Conservation (phyloP, 2,797 vertebrate genomes). For the Etheostoma nigrum region DNA sequence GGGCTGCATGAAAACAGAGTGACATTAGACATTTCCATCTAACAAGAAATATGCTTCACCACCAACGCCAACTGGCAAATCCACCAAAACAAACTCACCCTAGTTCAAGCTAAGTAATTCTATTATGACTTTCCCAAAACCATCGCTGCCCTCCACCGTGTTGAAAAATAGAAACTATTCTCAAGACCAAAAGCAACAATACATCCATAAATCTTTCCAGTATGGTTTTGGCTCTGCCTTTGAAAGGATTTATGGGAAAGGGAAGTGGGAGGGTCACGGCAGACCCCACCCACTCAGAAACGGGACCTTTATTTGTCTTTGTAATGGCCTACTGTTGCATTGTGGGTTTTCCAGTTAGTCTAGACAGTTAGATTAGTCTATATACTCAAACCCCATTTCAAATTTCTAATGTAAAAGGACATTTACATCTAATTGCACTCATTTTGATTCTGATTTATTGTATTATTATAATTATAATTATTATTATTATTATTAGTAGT, state of each 20-base stretch:
- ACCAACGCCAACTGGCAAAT: constrained; percentile 41
- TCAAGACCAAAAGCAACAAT: constrained; percentile 70
- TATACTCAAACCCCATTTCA: constrained; percentile 6
- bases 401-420: background rate
- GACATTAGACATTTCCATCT: constrained; percentile 54
- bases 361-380: constrained; percentile 22
- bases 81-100: constrained; percentile 56
- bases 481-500: background rate
- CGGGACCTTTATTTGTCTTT: constrained; percentile 64
- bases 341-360: constrained; percentile 52
- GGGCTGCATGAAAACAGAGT: constrained; percentile 16
- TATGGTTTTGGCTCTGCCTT: constrained; percentile 66
- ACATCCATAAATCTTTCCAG: constrained; percentile 66
- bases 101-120: constrained; percentile 55
- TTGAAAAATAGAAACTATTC: constrained; percentile 66
- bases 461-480: no score
- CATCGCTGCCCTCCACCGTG: constrained; percentile 29
- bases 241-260: constrained; percentile 71
- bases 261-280: constrained; percentile 62
- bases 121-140: constrained; percentile 53
- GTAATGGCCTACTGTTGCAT: constrained; percentile 53
- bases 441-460: background rate
- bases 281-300: constrained; percentile 60
- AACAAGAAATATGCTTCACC: constrained; percentile 40
- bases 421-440: background rate